A percentile compares a stretch with the other conserved stretches of the same genome.
These are phyloP conservation scores for Drosophila teissieri DNA, from an alignment of 1,140 invertebrate genomes.

Conservation along the genomic window DNA sequence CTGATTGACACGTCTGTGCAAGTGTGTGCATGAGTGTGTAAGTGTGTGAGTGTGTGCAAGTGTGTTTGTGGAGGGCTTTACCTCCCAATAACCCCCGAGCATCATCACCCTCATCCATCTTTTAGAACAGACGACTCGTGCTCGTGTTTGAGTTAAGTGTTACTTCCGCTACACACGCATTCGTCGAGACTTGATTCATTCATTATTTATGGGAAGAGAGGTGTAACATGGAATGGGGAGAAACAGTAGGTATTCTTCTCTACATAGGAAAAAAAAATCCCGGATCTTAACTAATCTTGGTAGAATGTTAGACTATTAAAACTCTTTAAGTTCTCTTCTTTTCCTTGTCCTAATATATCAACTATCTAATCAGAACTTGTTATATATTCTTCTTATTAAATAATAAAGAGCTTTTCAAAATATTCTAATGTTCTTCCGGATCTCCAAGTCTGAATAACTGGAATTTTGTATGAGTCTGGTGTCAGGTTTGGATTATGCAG, in stretches of 20 bases:
- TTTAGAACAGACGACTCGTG: constrained; percentile 6
- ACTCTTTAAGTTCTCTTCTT: no score
- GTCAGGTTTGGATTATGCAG: not conserved
- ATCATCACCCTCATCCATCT: constrained; percentile 26
- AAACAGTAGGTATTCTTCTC: constrained; percentile 9
- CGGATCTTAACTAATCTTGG: not conserved
- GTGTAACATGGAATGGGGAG: constrained; percentile 13
- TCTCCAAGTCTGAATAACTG: not conserved
- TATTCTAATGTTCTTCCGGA: not conserved
- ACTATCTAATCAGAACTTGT: no score
- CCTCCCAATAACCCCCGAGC: not conserved
- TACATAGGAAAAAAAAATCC: not conserved
- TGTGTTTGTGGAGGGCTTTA: constrained; percentile 30
- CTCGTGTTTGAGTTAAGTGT: constrained; percentile 73
- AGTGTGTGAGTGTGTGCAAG: constrained; percentile 15
- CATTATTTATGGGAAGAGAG: constrained; percentile 52
- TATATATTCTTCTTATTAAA: not conserved
- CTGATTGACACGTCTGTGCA: constrained; percentile 42
- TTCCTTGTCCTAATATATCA: no score
- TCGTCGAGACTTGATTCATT: constrained; percentile 47
- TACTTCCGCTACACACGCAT: constrained; percentile 70
- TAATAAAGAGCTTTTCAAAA: not conserved
- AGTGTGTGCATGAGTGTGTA: constrained; percentile 6
- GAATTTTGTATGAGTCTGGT: constrained; percentile 6
- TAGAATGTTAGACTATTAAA: no score